Percentiles rank a stretch among this genome's conserved stretches.
Evolutionary conservation across 2,888 invertebrate species (phyloP).

Genomic region (Gibbula magus): DNA sequence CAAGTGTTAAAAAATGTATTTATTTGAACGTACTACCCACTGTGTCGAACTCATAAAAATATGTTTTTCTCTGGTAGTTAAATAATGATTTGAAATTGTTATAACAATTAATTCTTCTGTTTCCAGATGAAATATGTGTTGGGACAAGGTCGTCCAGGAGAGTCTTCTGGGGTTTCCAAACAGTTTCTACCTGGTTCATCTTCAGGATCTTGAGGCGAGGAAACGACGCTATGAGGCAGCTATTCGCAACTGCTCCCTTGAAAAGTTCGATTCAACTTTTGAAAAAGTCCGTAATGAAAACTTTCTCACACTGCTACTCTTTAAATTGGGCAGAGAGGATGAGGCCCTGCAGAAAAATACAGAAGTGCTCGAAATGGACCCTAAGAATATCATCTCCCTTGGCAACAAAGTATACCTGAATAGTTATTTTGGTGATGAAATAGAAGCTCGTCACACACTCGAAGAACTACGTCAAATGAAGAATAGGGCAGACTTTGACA

Average conservation of each 20-base stretch:
- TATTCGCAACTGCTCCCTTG: background rate
- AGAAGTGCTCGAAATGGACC: background rate
- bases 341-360: background rate
- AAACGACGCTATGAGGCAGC: background rate
- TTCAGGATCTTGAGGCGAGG: background rate
- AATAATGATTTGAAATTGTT: too few relatives aligned
- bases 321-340: background rate
- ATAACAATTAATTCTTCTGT: too few relatives aligned
- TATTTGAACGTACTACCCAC: too few relatives aligned
- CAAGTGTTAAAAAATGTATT: too few relatives aligned
- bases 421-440: background rate
- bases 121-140: too few relatives aligned
- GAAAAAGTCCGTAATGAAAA: background rate
- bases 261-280: background rate
- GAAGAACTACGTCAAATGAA: background rate
- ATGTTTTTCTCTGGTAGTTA: too few relatives aligned
- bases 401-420: background rate
- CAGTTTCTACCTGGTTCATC: too few relatives aligned
- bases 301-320: background rate
- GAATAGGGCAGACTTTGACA: background rate
- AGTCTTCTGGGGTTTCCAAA: too few relatives aligned
- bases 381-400: background rate
- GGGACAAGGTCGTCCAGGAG: too few relatives aligned
- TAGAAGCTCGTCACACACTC: background rate
- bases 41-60: too few relatives aligned